Evolutionary conservation across 2,113 vertebrate species (phyloP), one percentile per base, ranked within the genome.

Genomic region (Grammomys surdaster): DNA sequence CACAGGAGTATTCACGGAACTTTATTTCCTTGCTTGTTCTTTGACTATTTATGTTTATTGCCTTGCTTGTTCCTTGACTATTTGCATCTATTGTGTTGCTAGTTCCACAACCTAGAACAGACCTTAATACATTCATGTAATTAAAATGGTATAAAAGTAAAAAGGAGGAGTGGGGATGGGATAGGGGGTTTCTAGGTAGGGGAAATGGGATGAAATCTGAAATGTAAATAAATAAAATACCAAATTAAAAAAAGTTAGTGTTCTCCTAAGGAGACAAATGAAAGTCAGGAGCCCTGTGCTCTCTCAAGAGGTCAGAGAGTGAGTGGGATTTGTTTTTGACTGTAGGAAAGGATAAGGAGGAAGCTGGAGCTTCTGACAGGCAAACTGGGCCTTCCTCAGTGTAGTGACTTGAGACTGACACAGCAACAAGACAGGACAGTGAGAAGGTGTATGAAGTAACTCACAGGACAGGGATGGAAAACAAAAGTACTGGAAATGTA

Each of bases 181-280:
- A 51, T 51, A 51, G 51, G 10, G 10, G 10, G 51, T 51, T 51
- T 51, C 51, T 51, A 51, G 51, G 51, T 9, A 51, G 51, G 51
- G 10, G 51, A 51, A 51, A 51, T 51, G 10, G 51, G 9, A 51
- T 51, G 51, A 51, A 10, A 51, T 51, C 51, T 51, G 51, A 51
- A 51, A 51, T 51, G 51, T 51, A 51, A 51, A 51, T 51, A 51
- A 51, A 11, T 51, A 51, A 51, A 51, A 51, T 51, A 51, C 51
- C 51, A 9, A 51, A 51, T 51, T 65, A 60, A 93, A 95, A 84
- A 81, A 97, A 97, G 97, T 93, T 93, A 93, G 65, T 92, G 60
- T 82, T 82, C 81, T 90, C 90, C 91, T 65, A 89, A 94, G 91
- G 69, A 97, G 43, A 40, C 31, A 80, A 80, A 93, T 94, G 94